Evolutionary conservation across 1,140 invertebrate genomes (phyloP).

Genomic region (Chlorops oryzae): DNA sequence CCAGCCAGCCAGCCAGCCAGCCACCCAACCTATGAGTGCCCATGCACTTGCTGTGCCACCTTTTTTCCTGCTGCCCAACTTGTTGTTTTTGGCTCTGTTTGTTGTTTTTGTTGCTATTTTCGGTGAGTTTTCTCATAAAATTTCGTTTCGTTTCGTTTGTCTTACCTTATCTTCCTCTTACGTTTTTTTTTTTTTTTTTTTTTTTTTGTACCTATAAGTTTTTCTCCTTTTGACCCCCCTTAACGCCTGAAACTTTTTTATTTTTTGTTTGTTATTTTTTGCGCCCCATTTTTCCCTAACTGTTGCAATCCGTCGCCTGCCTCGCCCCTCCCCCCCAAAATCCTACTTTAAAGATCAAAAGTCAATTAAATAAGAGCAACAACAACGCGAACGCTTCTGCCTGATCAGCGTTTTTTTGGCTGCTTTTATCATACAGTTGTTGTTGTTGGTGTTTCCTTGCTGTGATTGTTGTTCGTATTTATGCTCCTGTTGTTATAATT

Average conservation of each 20-base stretch:
- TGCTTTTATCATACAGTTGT: background rate
- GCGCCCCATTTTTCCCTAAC: conserved; percentile 19
- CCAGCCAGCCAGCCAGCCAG: no score
- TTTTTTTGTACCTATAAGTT: background rate
- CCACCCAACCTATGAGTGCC: no score
- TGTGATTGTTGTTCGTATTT: no score
- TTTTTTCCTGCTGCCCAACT: no score
- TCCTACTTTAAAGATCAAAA: conserved; percentile 37
- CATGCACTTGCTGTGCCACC: no score
- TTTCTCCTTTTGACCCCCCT: background rate
- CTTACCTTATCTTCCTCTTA: no score
- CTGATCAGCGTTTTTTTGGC: background rate
- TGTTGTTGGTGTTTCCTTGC: background rate
- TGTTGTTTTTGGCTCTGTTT: no score
- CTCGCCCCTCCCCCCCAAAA: no score
- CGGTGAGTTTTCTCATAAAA: no score
- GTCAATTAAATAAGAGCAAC: conserved; percentile 47
- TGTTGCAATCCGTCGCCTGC: conserved; percentile 22
- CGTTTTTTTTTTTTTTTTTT: background rate
- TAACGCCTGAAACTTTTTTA: background rate
- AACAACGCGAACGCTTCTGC: background rate
- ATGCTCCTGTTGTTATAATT: no score
- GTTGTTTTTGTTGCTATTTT: no score
- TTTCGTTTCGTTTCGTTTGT: no score
- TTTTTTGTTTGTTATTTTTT: background rate